Evolutionary conservation across 2,797 vertebrate species (phyloP), one percentile per base, ranked within the genome.

Genomic region (Rhinichthys osculus): DNA sequence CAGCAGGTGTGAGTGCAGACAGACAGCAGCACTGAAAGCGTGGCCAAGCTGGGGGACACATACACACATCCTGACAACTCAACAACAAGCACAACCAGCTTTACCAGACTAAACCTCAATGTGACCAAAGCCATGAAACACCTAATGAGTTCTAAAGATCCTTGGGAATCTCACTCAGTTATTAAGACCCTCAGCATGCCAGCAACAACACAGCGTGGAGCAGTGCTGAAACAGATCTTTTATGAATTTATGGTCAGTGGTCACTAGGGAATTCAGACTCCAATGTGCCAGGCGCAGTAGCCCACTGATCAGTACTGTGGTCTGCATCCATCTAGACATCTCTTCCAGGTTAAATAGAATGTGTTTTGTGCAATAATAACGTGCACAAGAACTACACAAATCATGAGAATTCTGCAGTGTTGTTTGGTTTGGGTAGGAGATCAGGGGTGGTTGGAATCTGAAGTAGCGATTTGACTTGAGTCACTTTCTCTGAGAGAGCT

Each of bases 401-500:
- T 72, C 42, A 81, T n/a, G 16, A 40, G 13, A 78, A 27, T 64
- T 40, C 44, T 84, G 81, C 40, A 76, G n/a, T 81, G 40, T 74
- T 73, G 27, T 79, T 64, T n/a, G 57, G 38, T 83, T 81, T 80
- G 62, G 78, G 38, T 62, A 76, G 69, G 33, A 79, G 40, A 81
- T 84, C n/a, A 74, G 57, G 59, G n/a, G n/a, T 78, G 67, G 82
- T 54, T 80, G 82, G 80, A 78, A 85, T 44, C 42, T 86, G 84
- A 89, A 64, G 57, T 85, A 91, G 80, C 71, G 83, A 82, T 88
- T 92, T 85, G 81, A 86, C 78, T 52, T 89, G 90, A 93, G 88
- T 93, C 91, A 92, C 78, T 88, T 91, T 89, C 89, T 84, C 84
- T 89, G 85, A 80, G 78, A 84, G 81, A 44, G 69, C 33, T 74